Percentiles rank a stretch among this genome's conserved stretches.
Evolutionary conservation across 2,888 invertebrate species (phyloP).

Genomic region (Andrena chrysosceles): DNA sequence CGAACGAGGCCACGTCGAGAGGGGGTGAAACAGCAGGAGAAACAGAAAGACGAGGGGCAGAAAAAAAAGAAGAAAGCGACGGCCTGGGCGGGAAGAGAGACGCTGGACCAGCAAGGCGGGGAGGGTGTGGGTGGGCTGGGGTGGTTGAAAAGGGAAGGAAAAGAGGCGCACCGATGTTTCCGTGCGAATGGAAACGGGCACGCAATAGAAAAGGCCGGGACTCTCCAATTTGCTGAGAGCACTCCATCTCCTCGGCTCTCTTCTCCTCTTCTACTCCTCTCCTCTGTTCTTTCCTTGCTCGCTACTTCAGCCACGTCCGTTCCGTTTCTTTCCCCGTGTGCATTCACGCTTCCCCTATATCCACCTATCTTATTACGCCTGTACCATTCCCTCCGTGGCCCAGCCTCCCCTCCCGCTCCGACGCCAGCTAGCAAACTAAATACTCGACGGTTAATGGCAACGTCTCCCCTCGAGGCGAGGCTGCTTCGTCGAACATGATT

Average conservation of each 20-base stretch:
- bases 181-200: constrained; percentile 69
- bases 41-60: constrained; percentile 16
- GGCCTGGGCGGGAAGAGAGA: not conserved
- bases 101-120: not conserved
- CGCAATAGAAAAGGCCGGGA: constrained; percentile 74
- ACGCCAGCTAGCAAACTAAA: constrained; percentile 43
- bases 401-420: not conserved
- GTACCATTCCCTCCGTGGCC: constrained; percentile 5
- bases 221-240: constrained; percentile 77
- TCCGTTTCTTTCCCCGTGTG: constrained; percentile 2
- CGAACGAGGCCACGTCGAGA: constrained; percentile 39
- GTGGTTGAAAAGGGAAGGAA: constrained; percentile 48
- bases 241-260: constrained; percentile 62
- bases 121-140: constrained; percentile 9
- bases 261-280: not conserved
- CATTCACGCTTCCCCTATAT: constrained; percentile 51
- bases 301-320: constrained; percentile 13
- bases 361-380: constrained; percentile 56
- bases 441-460: constrained; percentile 67
- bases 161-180: constrained; percentile 63
- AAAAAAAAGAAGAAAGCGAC: not conserved
- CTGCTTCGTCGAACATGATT: constrained; percentile 41
- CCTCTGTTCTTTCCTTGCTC: constrained; percentile 13
- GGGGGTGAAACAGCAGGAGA: constrained; percentile 14
- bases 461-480: constrained; percentile 23